Evolutionary conservation across 2,797 vertebrate genomes (phyloP), one percentile per base, ranked within the genome.

Genomic region (Anguilla obscura): DNA sequence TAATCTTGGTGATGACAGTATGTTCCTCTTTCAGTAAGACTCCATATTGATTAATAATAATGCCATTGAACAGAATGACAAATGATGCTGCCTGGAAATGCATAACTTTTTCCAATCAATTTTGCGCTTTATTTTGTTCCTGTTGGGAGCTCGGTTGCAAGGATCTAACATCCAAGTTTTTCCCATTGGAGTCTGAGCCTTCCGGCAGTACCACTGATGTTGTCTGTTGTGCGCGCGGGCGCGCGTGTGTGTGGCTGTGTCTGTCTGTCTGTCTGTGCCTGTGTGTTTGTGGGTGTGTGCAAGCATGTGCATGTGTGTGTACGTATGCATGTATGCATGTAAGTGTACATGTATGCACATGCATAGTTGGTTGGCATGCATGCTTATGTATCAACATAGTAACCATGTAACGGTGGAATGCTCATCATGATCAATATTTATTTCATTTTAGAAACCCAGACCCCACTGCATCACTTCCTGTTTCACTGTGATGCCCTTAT

Each of bases 41-140:
- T 93, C 94, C 95, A 95, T 96, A 95, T 95, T 92, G 93, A 95
- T 96, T 95, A 90, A 93, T 96, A 96, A 96, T 95, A 93, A 96
- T 93, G 92, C 90, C 93, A 93, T 92, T 96, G 95, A 95, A 94
- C 93, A 50, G 91, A 91, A 89, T 95, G 95, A 96, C 92, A 88
- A 94, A 95, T 95, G 94, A 93, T 91, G 90, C 30, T 82, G 40
- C 79, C 79, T 82, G 79, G 14, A 85, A 85, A 85, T 85, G 84
- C 84, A 85, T 50, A 82, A 82, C 79, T 82, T 82, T 82, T 82
- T 50, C 18, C 2, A 82, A 82, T 48, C 79, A 82, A 82, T 82
- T 82, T 45, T 82, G 79, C n/a, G 45, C 54, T 27, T 56, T 60
- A 84, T 85, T 85, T 54, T 58, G 60, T 36, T 66, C 30, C 52